Base-by-base conservation (phyloP, 2,888 invertebrate genomes). In the Brachycybe producta region DNA sequence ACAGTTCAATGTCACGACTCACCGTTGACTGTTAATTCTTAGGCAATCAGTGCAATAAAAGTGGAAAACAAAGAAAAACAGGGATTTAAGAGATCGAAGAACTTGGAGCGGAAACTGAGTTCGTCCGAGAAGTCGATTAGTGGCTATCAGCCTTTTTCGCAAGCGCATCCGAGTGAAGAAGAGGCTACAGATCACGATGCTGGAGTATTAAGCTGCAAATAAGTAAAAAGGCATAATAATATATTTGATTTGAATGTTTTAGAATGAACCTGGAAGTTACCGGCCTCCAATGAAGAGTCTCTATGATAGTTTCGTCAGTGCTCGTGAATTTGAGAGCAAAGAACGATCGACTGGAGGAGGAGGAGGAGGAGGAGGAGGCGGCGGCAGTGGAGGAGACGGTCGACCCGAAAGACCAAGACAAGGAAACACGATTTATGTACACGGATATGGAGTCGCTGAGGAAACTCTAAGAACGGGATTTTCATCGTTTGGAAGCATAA, bases 131-230 rank as follows among this genome's bases (percentile, higher is more conserved):
- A 53, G 41, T 36, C 53, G 5, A 51, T 86, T 1, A 80, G 84
- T 28, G 82, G 85, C 0, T 92, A 91, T 67, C 90, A 90, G 63
- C 91, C 92, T 2, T 92, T 91, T 63, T 84, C 87, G 52, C 83
- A 90, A 0, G 81, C 84, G 2, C 82, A 82, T 45, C 61, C 61
- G 4, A 40, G 30, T 49, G 49, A 47, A 21, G 51, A 40, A 39
- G 60, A 59, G 24, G 21, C 49, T 41, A 48, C 44, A 8, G 43
- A 55, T 57, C 32, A 51, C 35, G 17, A 34, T 36, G 7, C 17
- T 21, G 23, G 23, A 19, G 57, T 54, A 51, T 55, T 38, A 49
- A 7, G 52, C 54, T 35, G 41, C 47, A 4, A 13, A 30, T 30
- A n/a, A n/a, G n/a, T n/a, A n/a, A n/a, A n/a, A n/a, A n/a, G n/a